Evolutionary conservation across 1,140 invertebrate species (phyloP), one percentile per base, ranked within the genome.

Genomic region (Drosophila ercepeae): DNA sequence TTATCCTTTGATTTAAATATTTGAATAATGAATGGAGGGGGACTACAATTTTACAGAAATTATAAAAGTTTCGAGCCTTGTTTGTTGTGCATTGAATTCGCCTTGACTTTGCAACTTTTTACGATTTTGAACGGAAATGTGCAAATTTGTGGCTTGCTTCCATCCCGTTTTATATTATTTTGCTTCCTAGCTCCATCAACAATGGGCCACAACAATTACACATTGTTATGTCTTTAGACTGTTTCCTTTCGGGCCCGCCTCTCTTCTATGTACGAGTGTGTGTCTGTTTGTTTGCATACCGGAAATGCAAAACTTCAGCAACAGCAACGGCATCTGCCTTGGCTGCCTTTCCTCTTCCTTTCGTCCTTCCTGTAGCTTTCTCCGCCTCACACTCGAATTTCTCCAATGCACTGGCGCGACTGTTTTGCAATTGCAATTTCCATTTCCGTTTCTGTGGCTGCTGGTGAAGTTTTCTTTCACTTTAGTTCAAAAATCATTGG

Each of bases 251-350:
- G 14, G 14, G 23, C 34, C 44, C 39, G 36, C 32, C 21, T 34
- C 4, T 52, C 25, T 9, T 48, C 4, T 44, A n/a, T n/a, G n/a
- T n/a, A n/a, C n/a, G n/a, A n/a, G n/a, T n/a, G 36, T 48, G 42
- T 52, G 48, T 55, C 32, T 25, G 51, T 72, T 21, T 78, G 75
- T 71, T 74, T 88, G 74, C 82, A 78, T 88, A 83, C 82, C 82
- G 82, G 82, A 88, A 88, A 88, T 88, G 82, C 82, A 82, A 89
- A 88, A 78, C 78, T 89, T 82, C 64, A 81, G 53, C 77, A 68
- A 45, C 77, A 79, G 61, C 55, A 50, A 52, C 52, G 55, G 51
- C 79, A 64, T 44, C 51, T 73, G 61, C 27, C 60, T 60, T 65
- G 36, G 41, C 57, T 58, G 49, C 16, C 57, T 59, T 41, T 39